Evolutionary conservation across 1,140 invertebrate genomes (phyloP).

Genomic region (Eriosoma lanigerum): DNA sequence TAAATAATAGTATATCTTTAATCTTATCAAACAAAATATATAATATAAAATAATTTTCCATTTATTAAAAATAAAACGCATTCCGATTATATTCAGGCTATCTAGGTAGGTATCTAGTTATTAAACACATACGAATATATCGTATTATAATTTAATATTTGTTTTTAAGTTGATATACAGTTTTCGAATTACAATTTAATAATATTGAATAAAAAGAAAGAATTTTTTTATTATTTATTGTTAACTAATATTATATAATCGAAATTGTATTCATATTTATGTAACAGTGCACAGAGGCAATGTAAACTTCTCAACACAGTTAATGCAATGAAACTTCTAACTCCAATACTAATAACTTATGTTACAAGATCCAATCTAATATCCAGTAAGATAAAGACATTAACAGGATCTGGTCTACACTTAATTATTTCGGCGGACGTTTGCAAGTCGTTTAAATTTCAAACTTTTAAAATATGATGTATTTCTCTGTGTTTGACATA

Average conservation of each 20-base stretch:
- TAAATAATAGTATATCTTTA: too few relatives aligned
- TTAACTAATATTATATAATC: too few relatives aligned
- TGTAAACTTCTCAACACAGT: neutral
- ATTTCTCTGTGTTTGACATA: too few relatives aligned
- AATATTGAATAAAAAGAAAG: neutral
- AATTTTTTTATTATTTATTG: neutral
- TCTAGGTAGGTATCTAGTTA: too few relatives aligned
- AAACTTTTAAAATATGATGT: neutral
- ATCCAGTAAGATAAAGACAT: neutral
- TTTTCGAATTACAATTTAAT: neutral
- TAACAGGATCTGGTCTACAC: neutral
- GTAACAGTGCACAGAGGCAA: neutral
- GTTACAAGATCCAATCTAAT: neutral
- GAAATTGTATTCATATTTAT: neutral
- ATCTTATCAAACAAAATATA: too few relatives aligned
- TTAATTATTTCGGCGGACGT: neutral
- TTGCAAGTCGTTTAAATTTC: neutral
- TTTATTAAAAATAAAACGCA: too few relatives aligned
- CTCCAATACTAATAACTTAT: conserved; percentile 10
- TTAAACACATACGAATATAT: too few relatives aligned
- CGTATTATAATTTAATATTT: too few relatives aligned
- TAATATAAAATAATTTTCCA: too few relatives aligned
- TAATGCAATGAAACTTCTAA: neutral
- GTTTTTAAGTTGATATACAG: too few relatives aligned
- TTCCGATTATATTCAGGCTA: too few relatives aligned